Evolutionary conservation across 2,888 invertebrate genomes (phyloP).

Genomic region (Eupithecia subfuscata): DNA sequence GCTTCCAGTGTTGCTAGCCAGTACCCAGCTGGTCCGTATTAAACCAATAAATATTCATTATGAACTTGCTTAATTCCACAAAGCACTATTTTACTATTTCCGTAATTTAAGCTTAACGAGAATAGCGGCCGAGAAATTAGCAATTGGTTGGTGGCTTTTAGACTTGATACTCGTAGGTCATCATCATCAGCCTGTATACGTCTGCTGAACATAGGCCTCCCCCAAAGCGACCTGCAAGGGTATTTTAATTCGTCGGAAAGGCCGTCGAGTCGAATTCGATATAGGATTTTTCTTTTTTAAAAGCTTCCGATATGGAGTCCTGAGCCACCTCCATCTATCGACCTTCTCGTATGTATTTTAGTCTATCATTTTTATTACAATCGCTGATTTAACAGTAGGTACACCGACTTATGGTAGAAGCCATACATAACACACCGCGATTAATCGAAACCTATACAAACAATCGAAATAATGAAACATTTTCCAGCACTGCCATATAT

Average conservation of each 20-base stretch:
- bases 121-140: slow-evolving; percentile 50
- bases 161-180: slow-evolving; percentile 16
- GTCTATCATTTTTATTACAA: background rate
- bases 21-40: slow-evolving; percentile 75
- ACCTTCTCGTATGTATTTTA: no score
- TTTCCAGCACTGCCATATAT: background rate
- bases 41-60: slow-evolving; percentile 83
- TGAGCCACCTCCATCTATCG: no score
- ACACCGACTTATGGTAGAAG: background rate
- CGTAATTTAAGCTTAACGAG: slow-evolving; percentile 73
- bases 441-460: background rate
- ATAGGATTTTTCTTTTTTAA: no score
- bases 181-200: no score
- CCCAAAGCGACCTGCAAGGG: no score
- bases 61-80: slow-evolving; percentile 80
- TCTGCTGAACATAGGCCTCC: background rate
- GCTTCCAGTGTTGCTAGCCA: slow-evolving; percentile 50
- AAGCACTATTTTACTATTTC: slow-evolving; percentile 77
- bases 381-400: slow-evolving; percentile 20
- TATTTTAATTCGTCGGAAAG: no score
- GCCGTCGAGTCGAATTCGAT: no score
- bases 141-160: slow-evolving; percentile 46
- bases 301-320: no score
- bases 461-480: background rate
- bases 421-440: background rate